phyloP scores from a whole-genome alignment of 2,113 vertebrate genomes.

The Lipotes vexillifer region DNA sequence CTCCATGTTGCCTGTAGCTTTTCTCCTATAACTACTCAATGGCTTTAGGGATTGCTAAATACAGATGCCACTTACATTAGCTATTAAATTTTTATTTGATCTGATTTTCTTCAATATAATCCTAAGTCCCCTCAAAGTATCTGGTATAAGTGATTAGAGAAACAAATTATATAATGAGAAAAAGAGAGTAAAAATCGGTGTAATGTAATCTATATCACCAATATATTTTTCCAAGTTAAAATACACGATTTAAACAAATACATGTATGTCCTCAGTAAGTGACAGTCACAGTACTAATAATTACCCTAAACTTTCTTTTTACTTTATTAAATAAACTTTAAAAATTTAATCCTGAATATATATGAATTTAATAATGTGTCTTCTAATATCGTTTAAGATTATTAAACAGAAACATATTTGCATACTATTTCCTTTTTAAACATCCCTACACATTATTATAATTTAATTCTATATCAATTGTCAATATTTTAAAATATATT shows the following conservation, averaged over 20 bases:
- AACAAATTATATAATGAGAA: neutral
- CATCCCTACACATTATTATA: slow-evolving; percentile 51
- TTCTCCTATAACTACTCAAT: neutral
- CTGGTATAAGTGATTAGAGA: neutral
- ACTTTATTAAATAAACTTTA: neutral
- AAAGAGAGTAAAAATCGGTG: neutral
- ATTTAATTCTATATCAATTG: slow-evolving; percentile 65
- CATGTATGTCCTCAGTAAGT: neutral
- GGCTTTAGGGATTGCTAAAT: neutral
- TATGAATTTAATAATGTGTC: neutral
- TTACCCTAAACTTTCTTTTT: neutral
- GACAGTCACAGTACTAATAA: neutral
- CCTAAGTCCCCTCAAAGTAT: neutral
- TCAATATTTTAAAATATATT: slow-evolving; percentile 62
- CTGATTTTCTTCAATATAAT: neutral
- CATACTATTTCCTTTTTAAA: slow-evolving; percentile 59
- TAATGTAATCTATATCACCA: neutral
- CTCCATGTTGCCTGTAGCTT: neutral
- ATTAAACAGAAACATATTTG: slow-evolving; percentile 63
- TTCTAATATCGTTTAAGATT: slow-evolving; percentile 53
- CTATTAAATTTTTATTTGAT: neutral
- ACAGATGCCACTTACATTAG: neutral
- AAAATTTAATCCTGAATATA: slow-evolving; percentile 3
- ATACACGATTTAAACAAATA: neutral
- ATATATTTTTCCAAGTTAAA: neutral